Conservation (phyloP, 2,888 invertebrate species). For the Mythimna impura region DNA sequence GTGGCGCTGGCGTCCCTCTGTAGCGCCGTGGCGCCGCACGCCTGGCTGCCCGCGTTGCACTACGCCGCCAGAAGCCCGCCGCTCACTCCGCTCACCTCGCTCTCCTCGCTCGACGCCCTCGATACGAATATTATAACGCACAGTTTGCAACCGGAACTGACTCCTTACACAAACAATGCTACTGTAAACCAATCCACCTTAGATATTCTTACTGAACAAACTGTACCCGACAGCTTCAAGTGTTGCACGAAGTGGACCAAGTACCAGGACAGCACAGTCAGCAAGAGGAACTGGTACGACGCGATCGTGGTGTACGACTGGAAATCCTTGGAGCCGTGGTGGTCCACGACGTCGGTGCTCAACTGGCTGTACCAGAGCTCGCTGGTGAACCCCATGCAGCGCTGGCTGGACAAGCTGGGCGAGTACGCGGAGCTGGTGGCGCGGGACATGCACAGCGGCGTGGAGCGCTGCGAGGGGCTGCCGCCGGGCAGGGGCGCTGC, state of each 20-base stretch:
- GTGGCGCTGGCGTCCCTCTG: slow-evolving; percentile 66
- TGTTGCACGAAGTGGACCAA: slow-evolving; percentile 80
- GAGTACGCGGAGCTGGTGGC: slow-evolving; percentile 72
- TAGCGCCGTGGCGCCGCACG: slow-evolving; percentile 22
- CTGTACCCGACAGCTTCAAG: slow-evolving; percentile 58
- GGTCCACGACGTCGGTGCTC: slow-evolving; percentile 76
- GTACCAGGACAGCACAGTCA: slow-evolving; percentile 64
- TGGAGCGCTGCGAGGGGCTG: slow-evolving; percentile 54
- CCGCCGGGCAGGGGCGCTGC: neutral
- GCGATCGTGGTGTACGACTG: slow-evolving; percentile 70
- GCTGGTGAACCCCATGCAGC: slow-evolving; percentile 79
- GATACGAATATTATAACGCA: slow-evolving; percentile 62
- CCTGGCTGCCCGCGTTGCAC: slow-evolving; percentile 66
- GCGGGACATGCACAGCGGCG: slow-evolving; percentile 33
- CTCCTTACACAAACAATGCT: slow-evolving; percentile 62
- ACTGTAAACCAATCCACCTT: slow-evolving; percentile 60
- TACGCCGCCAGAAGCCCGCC: slow-evolving; percentile 57
- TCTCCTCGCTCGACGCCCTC: slow-evolving; percentile 55
- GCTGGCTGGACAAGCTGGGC: slow-evolving; percentile 81
- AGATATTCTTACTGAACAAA: slow-evolving; percentile 56
- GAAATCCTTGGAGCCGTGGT: slow-evolving; percentile 76
- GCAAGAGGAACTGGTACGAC: slow-evolving; percentile 70
- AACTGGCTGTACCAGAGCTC: slow-evolving; percentile 83
- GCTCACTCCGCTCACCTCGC: slow-evolving; percentile 46
- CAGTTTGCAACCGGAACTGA: slow-evolving; percentile 54